Conservation (phyloP, 35 echinoderm and acorn worm genomes). For the Ptychodera flava region DNA sequence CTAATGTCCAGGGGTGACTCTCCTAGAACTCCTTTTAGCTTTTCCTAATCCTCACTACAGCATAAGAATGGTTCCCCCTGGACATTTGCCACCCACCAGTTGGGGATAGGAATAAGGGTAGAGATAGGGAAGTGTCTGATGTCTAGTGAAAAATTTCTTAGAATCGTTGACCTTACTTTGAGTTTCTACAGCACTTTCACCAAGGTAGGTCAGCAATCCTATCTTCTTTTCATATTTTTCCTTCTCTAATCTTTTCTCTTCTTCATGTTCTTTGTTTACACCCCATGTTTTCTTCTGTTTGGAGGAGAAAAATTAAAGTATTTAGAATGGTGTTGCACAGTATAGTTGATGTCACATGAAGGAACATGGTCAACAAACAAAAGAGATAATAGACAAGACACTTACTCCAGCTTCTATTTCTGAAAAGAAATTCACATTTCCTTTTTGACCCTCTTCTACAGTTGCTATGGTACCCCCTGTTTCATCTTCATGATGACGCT, state of each 20-base stretch:
- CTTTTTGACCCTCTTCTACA: constrained; percentile 8
- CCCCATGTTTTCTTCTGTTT: constrained; percentile 54
- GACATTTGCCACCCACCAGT: no score
- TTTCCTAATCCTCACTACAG: no score
- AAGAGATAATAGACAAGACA: background rate
- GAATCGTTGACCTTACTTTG: no score
- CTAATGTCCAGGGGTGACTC: no score
- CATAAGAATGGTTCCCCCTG: no score
- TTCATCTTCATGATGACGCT: constrained; percentile 9
- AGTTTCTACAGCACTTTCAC: constrained; percentile 77
- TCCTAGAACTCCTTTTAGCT: no score
- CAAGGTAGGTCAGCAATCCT: constrained; percentile 78
- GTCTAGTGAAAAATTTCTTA: no score
- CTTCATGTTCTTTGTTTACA: constrained; percentile 81
- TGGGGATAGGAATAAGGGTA: no score
- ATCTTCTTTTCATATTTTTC: constrained; percentile 94
- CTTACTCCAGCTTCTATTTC: constrained; percentile 45
- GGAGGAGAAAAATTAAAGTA: background rate
- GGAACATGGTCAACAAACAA: no score
- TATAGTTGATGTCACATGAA: no score
- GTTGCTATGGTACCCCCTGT: constrained; percentile 14
- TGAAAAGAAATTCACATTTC: constrained; percentile 75
- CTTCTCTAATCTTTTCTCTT: constrained; percentile 77
- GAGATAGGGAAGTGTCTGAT: no score
- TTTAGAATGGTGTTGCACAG: background rate